These are phyloP conservation scores for Amblyraja radiata DNA, from an alignment of 2,797 vertebrate species.

Conservation along the genomic window DNA sequence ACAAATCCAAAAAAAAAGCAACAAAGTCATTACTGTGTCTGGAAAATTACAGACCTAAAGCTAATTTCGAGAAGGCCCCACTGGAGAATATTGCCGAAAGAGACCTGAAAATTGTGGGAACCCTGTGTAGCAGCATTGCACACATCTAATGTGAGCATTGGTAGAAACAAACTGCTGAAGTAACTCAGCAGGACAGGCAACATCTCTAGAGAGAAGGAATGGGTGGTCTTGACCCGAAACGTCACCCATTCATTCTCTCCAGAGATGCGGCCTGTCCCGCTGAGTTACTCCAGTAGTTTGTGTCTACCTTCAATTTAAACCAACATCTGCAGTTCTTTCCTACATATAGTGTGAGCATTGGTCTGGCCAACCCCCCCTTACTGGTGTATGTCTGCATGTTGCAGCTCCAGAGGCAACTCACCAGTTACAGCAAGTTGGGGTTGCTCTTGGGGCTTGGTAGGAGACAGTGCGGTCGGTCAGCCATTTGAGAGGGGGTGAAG, in stretches of 20 bases:
- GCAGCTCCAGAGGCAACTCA: background rate
- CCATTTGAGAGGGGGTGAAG: background rate
- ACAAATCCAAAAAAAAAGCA: background rate
- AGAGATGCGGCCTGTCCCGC: too few species aligned
- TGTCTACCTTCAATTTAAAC: too few species aligned
- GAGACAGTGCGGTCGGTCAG: background rate
- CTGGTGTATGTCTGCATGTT: too few species aligned
- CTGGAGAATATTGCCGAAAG: background rate
- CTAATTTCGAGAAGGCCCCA: background rate
- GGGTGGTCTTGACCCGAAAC: too few species aligned
- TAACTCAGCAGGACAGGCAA: too few species aligned
- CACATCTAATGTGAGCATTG: background rate
- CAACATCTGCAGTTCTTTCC: too few species aligned
- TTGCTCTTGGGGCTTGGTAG: too few species aligned
- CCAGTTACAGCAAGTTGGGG: background rate
- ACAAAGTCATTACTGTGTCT: conserved; percentile 16
- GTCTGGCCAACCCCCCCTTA: background rate
- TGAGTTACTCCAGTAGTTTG: too few species aligned
- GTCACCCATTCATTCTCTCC: too few species aligned
- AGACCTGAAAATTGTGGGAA: background rate
- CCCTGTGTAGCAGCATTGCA: background rate
- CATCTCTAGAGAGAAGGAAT: too few species aligned
- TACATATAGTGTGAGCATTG: background rate
- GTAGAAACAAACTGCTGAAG: too few species aligned
- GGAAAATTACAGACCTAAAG: background rate